Evolutionary conservation across 1,140 invertebrate species (phyloP).

Genomic region (Drosophila ficusphila): DNA sequence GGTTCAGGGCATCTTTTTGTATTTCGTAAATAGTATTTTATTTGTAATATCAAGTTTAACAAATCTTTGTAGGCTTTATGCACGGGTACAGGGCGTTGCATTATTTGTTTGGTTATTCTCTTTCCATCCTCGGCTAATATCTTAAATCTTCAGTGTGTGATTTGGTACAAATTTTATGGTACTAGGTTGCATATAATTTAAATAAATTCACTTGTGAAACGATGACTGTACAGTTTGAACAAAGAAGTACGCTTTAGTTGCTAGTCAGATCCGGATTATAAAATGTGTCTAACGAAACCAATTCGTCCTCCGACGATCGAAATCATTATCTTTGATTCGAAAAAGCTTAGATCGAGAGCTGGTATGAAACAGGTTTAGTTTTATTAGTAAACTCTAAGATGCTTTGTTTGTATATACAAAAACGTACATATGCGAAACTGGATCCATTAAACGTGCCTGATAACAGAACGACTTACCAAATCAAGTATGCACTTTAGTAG

Average conservation of each 20-base stretch:
- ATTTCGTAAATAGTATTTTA: constrained; percentile 76
- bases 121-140: constrained; percentile 18
- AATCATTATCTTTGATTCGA: not conserved
- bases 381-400: constrained; percentile 45
- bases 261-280: not conserved
- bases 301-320: constrained; percentile 2
- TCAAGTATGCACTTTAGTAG: constrained; percentile 24
- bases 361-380: constrained; percentile 1
- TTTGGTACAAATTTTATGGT: constrained; percentile 81
- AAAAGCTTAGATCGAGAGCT: constrained; percentile 1
- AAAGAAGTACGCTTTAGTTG: not conserved
- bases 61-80: constrained; percentile 75
- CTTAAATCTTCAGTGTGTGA: constrained; percentile 31
- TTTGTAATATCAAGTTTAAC: constrained; percentile 57
- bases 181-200: constrained; percentile 64
- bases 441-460: constrained; percentile 10
- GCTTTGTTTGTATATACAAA: constrained; percentile 45
- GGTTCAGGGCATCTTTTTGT: constrained; percentile 75
- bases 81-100: constrained; percentile 81
- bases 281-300: constrained; percentile 18
- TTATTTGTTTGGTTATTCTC: constrained; percentile 44
- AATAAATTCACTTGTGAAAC: constrained; percentile 15
- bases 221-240: constrained; percentile 31
- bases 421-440: constrained; percentile 26
- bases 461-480: constrained; percentile 36